Percentiles rank a stretch among this genome's conserved stretches.
phyloP scores from a whole-genome alignment of 53 echinoderm and acorn worm genomes.

The Echinometra lucunter region DNA sequence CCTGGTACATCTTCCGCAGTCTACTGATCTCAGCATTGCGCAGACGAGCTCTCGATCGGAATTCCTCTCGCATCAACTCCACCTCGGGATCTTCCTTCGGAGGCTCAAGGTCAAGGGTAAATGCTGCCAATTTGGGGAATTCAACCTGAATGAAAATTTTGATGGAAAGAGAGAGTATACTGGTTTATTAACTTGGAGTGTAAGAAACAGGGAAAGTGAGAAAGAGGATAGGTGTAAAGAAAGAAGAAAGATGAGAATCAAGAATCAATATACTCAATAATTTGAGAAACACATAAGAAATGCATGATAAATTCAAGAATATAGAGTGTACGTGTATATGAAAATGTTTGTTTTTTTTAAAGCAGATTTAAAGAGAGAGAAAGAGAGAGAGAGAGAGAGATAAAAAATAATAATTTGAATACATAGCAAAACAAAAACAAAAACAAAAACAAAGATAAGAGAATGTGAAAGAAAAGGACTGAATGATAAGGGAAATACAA shows the following conservation, averaged over 20 bases:
- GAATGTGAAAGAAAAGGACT: neutral
- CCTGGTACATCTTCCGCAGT: slow-evolving; percentile 90
- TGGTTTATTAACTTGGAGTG: neutral
- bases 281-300: neutral
- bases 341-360: too few relatives aligned
- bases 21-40: slow-evolving; percentile 75
- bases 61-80: slow-evolving; percentile 78
- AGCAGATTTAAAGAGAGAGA: too few relatives aligned
- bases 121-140: slow-evolving; percentile 85
- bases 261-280: neutral
- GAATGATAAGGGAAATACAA: neutral
- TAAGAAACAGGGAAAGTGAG: neutral
- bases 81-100: slow-evolving; percentile 89
- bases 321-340: too few relatives aligned
- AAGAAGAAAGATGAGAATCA: neutral
- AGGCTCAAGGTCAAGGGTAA: slow-evolving; percentile 85
- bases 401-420: neutral
- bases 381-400: neutral
- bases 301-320: neutral
- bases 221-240: neutral
- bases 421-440: neutral
- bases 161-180: neutral
- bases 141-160: slow-evolving; percentile 75
- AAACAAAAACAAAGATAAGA: neutral
- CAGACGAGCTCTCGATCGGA: slow-evolving; percentile 70